These are phyloP conservation scores for Ptyas mucosa DNA, from an alignment of 2,113 vertebrate genomes.

Conservation along the genomic window DNA sequence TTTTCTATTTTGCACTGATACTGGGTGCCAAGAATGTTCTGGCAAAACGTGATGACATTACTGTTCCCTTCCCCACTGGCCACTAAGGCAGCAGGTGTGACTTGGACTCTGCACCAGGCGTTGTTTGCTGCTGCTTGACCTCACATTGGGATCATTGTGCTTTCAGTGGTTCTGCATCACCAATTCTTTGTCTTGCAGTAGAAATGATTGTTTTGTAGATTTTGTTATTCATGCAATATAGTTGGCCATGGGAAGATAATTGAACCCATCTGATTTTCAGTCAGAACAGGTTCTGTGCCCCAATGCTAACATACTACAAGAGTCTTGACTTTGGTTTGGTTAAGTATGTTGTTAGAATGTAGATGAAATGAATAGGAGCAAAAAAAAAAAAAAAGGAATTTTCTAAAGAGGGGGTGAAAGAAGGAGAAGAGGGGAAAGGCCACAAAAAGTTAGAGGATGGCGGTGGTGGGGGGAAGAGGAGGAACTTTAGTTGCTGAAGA, in stretches of 20 bases:
- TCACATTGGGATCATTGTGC: neutral
- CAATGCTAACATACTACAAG: neutral
- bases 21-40: neutral
- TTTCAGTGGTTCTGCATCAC: neutral
- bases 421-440: neutral
- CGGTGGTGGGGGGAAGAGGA: neutral
- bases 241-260: neutral
- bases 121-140: neutral
- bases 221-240: neutral
- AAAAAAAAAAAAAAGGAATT: neutral
- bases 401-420: no score
- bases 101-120: neutral
- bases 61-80: neutral
- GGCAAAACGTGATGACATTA: neutral
- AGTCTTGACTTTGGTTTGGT: neutral
- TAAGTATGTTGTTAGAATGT: neutral
- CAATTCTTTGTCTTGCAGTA: neutral
- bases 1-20: neutral
- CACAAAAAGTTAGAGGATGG: neutral
- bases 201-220: neutral
- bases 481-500: neutral
- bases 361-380: neutral
- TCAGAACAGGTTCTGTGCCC: neutral
- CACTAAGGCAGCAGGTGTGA: neutral
- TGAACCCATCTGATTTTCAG: neutral